Evolutionary conservation across 2,797 vertebrate species (phyloP).

Genomic region (Chelonia mydas): DNA sequence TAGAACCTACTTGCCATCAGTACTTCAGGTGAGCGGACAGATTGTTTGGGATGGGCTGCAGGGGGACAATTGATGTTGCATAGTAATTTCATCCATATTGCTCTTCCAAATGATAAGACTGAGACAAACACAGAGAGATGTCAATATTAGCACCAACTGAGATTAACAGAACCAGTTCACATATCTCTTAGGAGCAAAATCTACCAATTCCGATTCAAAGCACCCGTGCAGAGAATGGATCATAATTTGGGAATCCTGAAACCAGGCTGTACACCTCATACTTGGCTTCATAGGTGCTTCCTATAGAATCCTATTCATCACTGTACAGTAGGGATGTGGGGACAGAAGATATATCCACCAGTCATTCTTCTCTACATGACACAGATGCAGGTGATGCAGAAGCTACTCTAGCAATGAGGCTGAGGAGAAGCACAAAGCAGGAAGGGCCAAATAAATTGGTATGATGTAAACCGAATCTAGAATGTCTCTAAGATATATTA

Average conservation of each 20-base stretch:
- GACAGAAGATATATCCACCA: background rate
- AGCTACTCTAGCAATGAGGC: background rate
- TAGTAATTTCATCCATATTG: background rate
- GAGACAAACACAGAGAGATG: background rate
- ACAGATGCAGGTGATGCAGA: background rate
- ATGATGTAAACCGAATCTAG: background rate
- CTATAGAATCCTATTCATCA: background rate
- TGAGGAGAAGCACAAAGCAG: background rate
- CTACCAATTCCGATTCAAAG: background rate
- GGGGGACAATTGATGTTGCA: no score
- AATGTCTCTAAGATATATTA: background rate
- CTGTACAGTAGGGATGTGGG: fast-evolving
- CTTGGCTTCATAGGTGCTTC: background rate
- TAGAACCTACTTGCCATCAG: background rate
- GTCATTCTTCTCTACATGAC: background rate
- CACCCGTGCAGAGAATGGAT: background rate
- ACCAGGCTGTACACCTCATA: background rate
- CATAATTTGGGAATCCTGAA: background rate
- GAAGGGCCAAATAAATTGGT: background rate
- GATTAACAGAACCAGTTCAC: background rate
- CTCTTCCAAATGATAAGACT: background rate
- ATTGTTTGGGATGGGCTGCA: background rate
- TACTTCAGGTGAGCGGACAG: background rate
- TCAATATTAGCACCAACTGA: background rate
- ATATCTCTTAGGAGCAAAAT: background rate